A percentile compares a stretch with the other conserved stretches of the same genome.
phyloP scores from a whole-genome alignment of 2,113 vertebrate species.

The Colinus virginianus region DNA sequence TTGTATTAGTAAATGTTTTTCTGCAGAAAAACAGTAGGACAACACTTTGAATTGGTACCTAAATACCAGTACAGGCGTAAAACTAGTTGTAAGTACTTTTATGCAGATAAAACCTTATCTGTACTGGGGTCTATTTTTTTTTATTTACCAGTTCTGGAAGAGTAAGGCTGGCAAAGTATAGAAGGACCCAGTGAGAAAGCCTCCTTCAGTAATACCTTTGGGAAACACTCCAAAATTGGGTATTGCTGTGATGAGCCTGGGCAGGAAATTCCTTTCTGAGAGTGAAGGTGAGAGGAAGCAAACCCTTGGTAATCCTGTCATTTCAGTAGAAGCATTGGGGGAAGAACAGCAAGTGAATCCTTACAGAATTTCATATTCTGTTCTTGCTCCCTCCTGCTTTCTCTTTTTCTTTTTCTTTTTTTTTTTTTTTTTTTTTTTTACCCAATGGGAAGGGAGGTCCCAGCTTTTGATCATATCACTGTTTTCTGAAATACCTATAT shows the following conservation, averaged over 20 bases:
- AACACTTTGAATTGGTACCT: not conserved
- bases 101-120: not conserved
- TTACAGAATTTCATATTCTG: not conserved
- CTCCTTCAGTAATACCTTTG: not conserved
- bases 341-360: not conserved
- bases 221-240: not conserved
- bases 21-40: not conserved
- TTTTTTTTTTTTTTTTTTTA: too few species aligned
- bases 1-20: not conserved
- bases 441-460: not conserved
- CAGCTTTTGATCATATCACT: not conserved
- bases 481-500: not conserved
- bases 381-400: not conserved
- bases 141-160: not conserved
- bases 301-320: not conserved
- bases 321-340: not conserved
- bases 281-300: not conserved
- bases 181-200: not conserved
- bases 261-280: not conserved
- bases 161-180: not conserved
- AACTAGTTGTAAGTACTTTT: not conserved
- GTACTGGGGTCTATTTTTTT: not conserved
- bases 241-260: not conserved
- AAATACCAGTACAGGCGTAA: not conserved
- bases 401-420: not conserved